phyloP scores from a whole-genome alignment of 2,113 vertebrate genomes.

The Phainopepla nitens region DNA sequence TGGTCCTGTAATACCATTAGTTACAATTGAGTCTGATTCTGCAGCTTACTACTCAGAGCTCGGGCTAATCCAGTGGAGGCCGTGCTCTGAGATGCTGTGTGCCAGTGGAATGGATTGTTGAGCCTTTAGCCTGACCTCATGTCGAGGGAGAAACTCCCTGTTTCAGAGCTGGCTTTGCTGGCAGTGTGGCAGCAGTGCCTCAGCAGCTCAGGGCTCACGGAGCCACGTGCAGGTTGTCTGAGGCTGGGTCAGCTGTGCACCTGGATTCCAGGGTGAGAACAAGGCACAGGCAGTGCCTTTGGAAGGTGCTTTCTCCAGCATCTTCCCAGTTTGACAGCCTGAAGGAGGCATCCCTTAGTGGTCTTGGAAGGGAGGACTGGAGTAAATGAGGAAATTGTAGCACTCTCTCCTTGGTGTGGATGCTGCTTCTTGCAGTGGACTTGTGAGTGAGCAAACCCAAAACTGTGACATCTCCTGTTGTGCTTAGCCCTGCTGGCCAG shows the following conservation, averaged over 20 bases:
- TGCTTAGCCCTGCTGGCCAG: not conserved
- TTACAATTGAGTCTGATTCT: not conserved
- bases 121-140: not conserved
- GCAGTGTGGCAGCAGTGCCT: not conserved
- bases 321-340: not conserved
- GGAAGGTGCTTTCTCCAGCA: not conserved
- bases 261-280: rapidly evolving
- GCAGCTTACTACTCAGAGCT: not conserved
- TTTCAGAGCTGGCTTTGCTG: not conserved
- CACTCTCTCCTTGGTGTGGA: rapidly evolving
- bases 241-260: not conserved
- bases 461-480: not conserved
- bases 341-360: not conserved
- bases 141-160: not conserved
- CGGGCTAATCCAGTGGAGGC: not conserved
- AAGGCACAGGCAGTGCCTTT: not conserved
- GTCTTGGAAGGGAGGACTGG: not conserved
- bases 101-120: not conserved
- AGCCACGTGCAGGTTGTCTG: rapidly evolving
- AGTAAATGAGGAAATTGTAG: not conserved
- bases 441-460: not conserved
- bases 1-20: not conserved
- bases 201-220: rapidly evolving
- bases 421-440: not conserved
- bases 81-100: not conserved